Evolutionary conservation across 2,888 invertebrate genomes (phyloP).

Genomic region (Tenthredo amoena): DNA sequence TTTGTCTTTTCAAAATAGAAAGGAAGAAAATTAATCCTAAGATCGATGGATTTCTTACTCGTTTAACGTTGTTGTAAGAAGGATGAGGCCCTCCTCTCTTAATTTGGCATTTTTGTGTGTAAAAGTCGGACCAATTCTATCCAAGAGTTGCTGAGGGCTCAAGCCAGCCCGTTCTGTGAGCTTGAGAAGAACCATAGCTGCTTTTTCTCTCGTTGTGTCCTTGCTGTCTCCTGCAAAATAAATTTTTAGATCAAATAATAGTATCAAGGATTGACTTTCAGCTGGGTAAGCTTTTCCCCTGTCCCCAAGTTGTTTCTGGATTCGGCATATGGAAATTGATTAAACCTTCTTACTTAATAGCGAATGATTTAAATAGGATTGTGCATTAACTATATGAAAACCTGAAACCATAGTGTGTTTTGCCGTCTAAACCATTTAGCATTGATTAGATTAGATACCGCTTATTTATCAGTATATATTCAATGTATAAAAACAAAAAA

Average conservation of each 20-base stretch:
- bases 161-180: constrained; percentile 87
- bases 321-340: neutral
- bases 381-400: constrained; percentile 25
- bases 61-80: constrained; percentile 90
- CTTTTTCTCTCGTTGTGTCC: constrained; percentile 86
- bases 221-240: constrained; percentile 81
- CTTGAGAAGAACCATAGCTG: constrained; percentile 86
- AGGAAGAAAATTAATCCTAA: neutral
- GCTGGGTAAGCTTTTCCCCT: neutral
- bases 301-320: neutral
- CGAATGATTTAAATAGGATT: constrained; percentile 14
- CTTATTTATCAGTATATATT: constrained; percentile 20
- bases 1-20: neutral
- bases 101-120: constrained; percentile 96
- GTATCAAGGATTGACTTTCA: neutral
- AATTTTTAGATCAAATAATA: neutral
- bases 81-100: constrained; percentile 91
- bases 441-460: constrained; percentile 42
- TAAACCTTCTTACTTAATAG: neutral
- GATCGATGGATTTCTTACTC: constrained; percentile 82
- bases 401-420: constrained; percentile 40
- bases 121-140: constrained; percentile 86
- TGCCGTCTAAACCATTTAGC: constrained; percentile 42
- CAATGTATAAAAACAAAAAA: neutral
- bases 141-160: constrained; percentile 85